Base-by-base conservation (phyloP, 2,888 invertebrate species). In the Cheilosia grossa region DNA sequence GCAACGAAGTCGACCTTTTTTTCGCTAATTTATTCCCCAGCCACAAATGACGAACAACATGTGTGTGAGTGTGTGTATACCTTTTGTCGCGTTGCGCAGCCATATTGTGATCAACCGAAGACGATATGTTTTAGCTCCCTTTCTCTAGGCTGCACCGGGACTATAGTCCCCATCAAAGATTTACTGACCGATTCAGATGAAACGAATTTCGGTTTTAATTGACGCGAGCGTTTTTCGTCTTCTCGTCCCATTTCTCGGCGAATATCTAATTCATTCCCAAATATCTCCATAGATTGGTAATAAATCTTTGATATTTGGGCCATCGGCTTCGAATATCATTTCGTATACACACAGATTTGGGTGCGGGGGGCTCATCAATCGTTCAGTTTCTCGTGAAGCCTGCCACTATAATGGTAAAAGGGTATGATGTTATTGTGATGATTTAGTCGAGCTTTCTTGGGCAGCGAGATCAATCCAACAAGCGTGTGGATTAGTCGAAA, bases 111-210 rank as follows among this genome's bases (percentile, higher is more conserved):
- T 82, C 64, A 77, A 82, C 77, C 77, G 70, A 70, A 77, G 30
- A 30, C 73, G 19, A 67, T 40, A 73, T 61, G 42, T 56, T 24
- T 37, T 19, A 51, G 37, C 53, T 42, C 54, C 33, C 4, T 21
- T 37, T 33, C 15, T 1, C 10, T 66, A 75, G 42, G 47, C 63
- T 33, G 40, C 19, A 19, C 2, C 15, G 40, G 64, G 30, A 61
- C 54, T 47, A 24, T 47, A 24, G 47, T 58, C 47, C 53, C 24
- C 59, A 42, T 49, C 67, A 33, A 59, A 85, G 72, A 85, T 81
- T 81, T 77, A 81, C 81, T 77, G 75, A 85, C 85, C 81, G 66
- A 85, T 70, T 85, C 70, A 81, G 85, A 85, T 75, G 81, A 85
- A 85, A 81, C 67, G 81, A 74, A 64, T 69, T 42, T 63, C 51